phyloP scores from a whole-genome alignment of 2,888 invertebrate species.

The Xanthorhoe spadicearia region DNA sequence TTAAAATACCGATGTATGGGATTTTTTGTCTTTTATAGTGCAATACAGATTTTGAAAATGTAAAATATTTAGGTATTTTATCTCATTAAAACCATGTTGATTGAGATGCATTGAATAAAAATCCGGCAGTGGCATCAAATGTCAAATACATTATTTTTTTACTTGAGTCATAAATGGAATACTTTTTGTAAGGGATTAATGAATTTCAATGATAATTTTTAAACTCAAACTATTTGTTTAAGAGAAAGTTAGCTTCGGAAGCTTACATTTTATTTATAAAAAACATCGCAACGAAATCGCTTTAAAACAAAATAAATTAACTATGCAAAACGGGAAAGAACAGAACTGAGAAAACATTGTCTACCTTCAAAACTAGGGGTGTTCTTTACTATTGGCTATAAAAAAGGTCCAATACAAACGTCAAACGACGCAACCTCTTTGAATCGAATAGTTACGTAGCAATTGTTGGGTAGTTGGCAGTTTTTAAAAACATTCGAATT shows the following conservation, averaged over 20 bases:
- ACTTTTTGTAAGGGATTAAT: too few relatives aligned
- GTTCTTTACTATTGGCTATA: slow-evolving; percentile 60
- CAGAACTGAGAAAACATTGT: slow-evolving; percentile 24
- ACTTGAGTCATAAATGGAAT: too few relatives aligned
- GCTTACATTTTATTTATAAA: too few relatives aligned
- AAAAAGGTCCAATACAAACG: slow-evolving; percentile 67
- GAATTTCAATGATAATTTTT: not conserved
- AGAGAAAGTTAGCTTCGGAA: not conserved
- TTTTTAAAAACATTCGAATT: slow-evolving; percentile 5
- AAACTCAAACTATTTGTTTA: not conserved
- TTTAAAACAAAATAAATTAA: slow-evolving; percentile 20
- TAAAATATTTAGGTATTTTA: too few relatives aligned
- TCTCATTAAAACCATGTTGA: too few relatives aligned
- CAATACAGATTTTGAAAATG: too few relatives aligned
- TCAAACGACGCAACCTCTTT: slow-evolving; percentile 60
- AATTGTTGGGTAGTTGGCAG: slow-evolving; percentile 9
- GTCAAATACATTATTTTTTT: too few relatives aligned
- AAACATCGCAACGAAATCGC: not conserved
- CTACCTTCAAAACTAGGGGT: slow-evolving; percentile 22
- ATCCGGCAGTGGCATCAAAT: too few relatives aligned
- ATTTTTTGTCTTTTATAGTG: too few relatives aligned
- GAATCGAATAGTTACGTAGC: slow-evolving; percentile 65
- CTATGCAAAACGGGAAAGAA: slow-evolving; percentile 26
- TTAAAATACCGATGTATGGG: too few relatives aligned
- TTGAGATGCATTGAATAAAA: too few relatives aligned